Conservation (phyloP, 2,797 vertebrate genomes). For the Cephalopachus bancanus region DNA sequence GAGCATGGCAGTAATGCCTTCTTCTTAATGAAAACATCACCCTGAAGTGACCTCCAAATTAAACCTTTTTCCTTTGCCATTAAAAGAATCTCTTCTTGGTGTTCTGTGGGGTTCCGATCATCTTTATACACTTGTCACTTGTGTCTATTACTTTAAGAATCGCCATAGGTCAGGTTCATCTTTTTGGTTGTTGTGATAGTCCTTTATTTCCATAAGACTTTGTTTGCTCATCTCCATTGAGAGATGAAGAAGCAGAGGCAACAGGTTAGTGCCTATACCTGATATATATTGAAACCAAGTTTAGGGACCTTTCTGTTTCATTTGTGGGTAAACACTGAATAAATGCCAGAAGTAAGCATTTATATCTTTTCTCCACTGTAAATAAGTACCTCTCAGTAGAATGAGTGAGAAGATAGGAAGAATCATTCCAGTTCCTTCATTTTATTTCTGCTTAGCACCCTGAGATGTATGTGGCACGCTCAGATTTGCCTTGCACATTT, state of each 20-base stretch:
- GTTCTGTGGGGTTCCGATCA: background rate
- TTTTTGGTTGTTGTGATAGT: background rate
- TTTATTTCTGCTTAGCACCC: background rate
- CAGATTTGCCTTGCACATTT: background rate
- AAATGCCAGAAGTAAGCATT: background rate
- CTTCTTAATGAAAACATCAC: conserved; percentile 23
- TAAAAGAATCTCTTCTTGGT: background rate
- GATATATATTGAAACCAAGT: background rate
- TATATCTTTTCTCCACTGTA: background rate
- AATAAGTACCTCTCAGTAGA: background rate
- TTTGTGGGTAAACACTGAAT: background rate
- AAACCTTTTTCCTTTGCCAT: background rate
- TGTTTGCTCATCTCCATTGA: background rate
- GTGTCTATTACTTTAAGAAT: background rate
- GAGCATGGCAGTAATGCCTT: background rate
- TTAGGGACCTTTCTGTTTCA: background rate
- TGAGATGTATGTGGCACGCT: background rate
- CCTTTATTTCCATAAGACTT: background rate
- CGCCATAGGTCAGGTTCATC: background rate
- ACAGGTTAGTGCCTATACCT: background rate
- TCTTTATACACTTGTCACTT: background rate
- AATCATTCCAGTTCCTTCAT: background rate
- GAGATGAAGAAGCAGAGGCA: background rate
- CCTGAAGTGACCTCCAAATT: background rate
- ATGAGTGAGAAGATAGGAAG: conserved; percentile 1